phyloP scores from a whole-genome alignment of 2,113 vertebrate genomes.

The Theropithecus gelada region DNA sequence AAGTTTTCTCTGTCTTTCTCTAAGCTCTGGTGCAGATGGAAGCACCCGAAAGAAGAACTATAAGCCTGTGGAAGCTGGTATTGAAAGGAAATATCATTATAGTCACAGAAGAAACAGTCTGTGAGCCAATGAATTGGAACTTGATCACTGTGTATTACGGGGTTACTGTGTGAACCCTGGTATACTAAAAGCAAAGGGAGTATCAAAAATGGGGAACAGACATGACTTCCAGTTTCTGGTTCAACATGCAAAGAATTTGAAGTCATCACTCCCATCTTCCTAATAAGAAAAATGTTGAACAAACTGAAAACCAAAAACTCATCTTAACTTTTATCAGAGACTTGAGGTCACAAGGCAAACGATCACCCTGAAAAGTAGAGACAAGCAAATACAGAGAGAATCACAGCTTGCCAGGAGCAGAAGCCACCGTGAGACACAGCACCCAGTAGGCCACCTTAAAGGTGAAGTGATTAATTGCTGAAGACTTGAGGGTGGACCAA shows the following conservation, averaged over 20 bases:
- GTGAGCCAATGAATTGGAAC: not conserved
- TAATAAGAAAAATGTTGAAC: too few species aligned
- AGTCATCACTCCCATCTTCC: too few species aligned
- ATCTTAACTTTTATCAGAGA: too few species aligned
- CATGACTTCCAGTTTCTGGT: not conserved
- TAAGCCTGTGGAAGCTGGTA: not conserved
- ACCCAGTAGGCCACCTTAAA: not conserved
- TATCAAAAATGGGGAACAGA: not conserved
- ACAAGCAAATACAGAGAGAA: not conserved
- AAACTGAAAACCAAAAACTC: too few species aligned
- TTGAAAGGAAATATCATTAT: not conserved
- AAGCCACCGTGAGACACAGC: not conserved
- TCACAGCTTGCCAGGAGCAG: not conserved
- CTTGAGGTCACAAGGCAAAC: too few species aligned
- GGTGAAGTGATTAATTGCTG: not conserved
- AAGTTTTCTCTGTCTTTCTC: not conserved
- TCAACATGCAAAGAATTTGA: not conserved
- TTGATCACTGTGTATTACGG: not conserved
- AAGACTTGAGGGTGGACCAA: not conserved
- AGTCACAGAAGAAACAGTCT: not conserved
- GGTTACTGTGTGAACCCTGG: not conserved
- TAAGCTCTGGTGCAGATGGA: not conserved
- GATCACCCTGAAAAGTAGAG: too few species aligned
- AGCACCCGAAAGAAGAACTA: not conserved
- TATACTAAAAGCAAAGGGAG: not conserved